Base-by-base conservation (phyloP, 2,888 invertebrate species). In the Perizoma flavofasciatum region DNA sequence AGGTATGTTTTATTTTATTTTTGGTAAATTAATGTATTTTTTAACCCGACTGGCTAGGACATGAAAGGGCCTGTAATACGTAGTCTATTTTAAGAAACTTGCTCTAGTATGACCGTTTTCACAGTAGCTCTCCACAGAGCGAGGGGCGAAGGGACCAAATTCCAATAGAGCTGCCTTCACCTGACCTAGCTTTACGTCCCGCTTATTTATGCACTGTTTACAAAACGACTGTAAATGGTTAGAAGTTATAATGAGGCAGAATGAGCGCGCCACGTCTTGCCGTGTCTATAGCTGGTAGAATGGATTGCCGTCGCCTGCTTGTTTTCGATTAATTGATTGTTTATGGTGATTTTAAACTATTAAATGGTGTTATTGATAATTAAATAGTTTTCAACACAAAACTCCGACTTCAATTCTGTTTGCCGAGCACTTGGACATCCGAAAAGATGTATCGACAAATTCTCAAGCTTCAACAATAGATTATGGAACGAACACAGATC, bases 161-260 rank as follows among this genome's bases (percentile, higher is more conserved):
- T 84, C 85, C 75, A 72, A 75, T 52, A 75, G 75, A 73, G 79
- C 82, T 84, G 79, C 89, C 83, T 86, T 87, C 88, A 85, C 82
- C 82, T 76, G 83, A 83, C 83, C 85, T 83, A 82, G 80, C 77
- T 79, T 76, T 72, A 67, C 66, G 76, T 71, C 48, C 51, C 75
- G 77, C 74, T 75, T 74, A 68, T 68, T 61, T 59, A 65, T 64
- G 61, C 61, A 54, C 61, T 67, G 68, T 66, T 68, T 66, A 63
- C 64, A 50, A 57, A 57, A 57, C 57, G 45, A 45, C 55, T 37
- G 11, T 52, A 49, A 58, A 55, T 50, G 45, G 50, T 44, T 8
- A 32, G 49, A 56, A 48, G 33, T 47, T 59, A 32, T 65, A 61
- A 65, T 61, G 53, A 59, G 57, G 46, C 8, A 41, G 45, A 55